A percentile compares a stretch with the other conserved stretches of the same genome.
These are phyloP conservation scores for Peribatodes rhomboidaria DNA, from an alignment of 2,888 invertebrate genomes.

Conservation along the genomic window DNA sequence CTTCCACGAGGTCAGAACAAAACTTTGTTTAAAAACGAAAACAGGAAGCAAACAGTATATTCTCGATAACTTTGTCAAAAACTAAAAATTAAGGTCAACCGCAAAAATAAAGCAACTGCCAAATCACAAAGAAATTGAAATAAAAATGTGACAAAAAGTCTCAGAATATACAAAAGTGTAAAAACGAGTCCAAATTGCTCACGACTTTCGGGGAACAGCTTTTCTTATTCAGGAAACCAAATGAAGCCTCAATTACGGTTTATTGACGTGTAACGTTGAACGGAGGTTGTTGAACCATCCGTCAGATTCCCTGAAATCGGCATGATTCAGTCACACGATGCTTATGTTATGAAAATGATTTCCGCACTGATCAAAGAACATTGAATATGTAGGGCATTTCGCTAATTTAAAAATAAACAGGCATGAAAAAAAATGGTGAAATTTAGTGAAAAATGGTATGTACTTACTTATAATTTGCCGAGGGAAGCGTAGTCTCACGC, in stretches of 20 bases:
- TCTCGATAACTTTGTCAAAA: background rate
- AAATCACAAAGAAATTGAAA: background rate
- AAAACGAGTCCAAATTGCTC: constrained; percentile 16
- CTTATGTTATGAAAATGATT: background rate
- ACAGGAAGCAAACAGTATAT: no score
- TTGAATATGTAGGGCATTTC: background rate
- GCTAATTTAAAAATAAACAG: no score
- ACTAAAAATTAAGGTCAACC: background rate
- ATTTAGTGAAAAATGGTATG: no score
- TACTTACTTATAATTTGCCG: no score
- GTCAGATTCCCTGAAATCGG: constrained; percentile 8
- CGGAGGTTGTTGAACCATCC: constrained; percentile 21
- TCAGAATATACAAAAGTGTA: background rate
- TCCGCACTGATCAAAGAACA: constrained; percentile 1
- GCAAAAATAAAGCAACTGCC: background rate
- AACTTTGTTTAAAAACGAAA: no score
- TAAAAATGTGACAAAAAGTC: background rate
- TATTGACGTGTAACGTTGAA: constrained; percentile 22
- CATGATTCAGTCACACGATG: constrained; percentile 17
- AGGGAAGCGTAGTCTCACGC: no score
- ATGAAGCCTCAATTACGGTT: constrained; percentile 17
- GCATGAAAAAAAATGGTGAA: no score
- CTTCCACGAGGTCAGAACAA: no score
- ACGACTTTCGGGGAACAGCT: constrained; percentile 10
- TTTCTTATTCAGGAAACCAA: constrained; percentile 4